Conservation (phyloP, 2,797 vertebrate species). For the Peromyscus attwateri region DNA sequence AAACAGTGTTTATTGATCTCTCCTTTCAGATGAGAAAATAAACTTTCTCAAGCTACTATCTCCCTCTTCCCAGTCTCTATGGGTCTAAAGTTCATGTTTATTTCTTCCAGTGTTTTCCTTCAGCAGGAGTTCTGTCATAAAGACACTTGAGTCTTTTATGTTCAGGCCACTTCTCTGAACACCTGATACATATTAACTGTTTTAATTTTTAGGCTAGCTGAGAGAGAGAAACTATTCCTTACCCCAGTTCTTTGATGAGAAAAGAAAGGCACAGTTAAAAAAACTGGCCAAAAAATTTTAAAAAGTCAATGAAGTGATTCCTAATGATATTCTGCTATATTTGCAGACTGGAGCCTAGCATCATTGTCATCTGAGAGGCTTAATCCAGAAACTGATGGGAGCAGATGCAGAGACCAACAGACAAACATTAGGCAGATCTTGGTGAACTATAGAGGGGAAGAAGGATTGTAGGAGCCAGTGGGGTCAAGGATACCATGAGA, state of each 20-base stretch:
- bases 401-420: background rate
- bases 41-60: constrained; percentile 8
- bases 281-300: background rate
- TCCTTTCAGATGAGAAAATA: constrained; percentile 34
- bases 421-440: background rate
- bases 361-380: background rate
- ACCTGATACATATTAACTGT: constrained; percentile 1
- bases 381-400: background rate
- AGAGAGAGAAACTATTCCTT: constrained; percentile 39
- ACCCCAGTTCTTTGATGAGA: constrained; percentile 6
- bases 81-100: constrained; percentile 37
- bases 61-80: constrained; percentile 11
- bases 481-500: background rate
- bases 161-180: constrained; percentile 1
- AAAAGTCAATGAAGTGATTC: background rate
- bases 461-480: background rate
- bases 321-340: background rate
- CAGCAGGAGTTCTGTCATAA: constrained; percentile 7
- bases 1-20: constrained; percentile 23
- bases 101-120: constrained; percentile 9
- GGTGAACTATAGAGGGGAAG: background rate
- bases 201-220: constrained; percentile 22
- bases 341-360: background rate
- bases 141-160: constrained; percentile 8
- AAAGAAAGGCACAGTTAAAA: background rate